Percentiles rank a stretch among this genome's conserved stretches.
phyloP scores from a whole-genome alignment of 2,797 vertebrate genomes.

The Carapus acus region DNA sequence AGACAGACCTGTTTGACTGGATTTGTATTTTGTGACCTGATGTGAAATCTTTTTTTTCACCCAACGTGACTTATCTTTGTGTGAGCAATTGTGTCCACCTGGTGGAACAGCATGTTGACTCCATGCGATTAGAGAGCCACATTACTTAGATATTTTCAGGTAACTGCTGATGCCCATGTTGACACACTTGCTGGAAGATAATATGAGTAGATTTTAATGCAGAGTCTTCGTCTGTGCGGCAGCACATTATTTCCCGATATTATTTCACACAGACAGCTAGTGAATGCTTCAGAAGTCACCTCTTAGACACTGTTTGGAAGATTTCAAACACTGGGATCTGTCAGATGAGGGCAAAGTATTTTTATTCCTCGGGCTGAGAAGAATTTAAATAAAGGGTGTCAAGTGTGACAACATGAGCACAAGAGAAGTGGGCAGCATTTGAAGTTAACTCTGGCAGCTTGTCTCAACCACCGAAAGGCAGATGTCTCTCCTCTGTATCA shows the following conservation, averaged over 20 bases:
- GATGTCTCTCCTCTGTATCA: constrained; percentile 17
- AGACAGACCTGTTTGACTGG: background rate
- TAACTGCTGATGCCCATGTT: constrained; percentile 29
- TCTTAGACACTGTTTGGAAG: constrained; percentile 17
- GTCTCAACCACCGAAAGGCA: no score
- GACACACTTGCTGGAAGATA: constrained; percentile 14
- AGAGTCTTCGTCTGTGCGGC: constrained; percentile 38
- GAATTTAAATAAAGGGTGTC: constrained; percentile 26
- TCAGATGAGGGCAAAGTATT: constrained; percentile 24
- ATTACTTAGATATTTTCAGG: constrained; percentile 53
- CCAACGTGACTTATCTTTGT: constrained; percentile 1
- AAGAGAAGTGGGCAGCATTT: constrained; percentile 26
- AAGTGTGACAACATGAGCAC: constrained; percentile 29
- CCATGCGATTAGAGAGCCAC: constrained; percentile 48
- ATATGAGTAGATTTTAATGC: constrained; percentile 40
- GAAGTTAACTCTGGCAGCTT: constrained; percentile 7
- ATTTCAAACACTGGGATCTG: constrained; percentile 30
- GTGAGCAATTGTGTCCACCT: constrained; percentile 12
- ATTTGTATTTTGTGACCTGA: background rate
- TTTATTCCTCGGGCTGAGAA: constrained; percentile 26
- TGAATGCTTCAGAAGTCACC: constrained; percentile 37
- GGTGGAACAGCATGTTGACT: constrained; percentile 39
- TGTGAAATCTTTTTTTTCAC: no score
- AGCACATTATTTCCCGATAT: constrained; percentile 32
- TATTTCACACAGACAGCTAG: constrained; percentile 46